Evolutionary conservation across 2,797 vertebrate genomes (phyloP).

Genomic region (Antennarius maculatus): DNA sequence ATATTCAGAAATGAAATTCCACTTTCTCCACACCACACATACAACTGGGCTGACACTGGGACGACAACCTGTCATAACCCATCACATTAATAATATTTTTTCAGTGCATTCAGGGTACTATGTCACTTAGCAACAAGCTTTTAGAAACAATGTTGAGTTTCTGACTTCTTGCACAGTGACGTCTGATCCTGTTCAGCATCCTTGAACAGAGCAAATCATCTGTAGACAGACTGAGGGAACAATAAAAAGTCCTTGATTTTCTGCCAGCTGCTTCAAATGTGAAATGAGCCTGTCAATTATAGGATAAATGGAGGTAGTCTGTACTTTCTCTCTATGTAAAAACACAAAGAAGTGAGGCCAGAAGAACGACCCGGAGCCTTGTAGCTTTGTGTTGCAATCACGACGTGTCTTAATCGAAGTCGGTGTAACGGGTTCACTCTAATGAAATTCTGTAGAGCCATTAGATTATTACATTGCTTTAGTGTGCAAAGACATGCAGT

Average conservation of each 20-base stretch:
- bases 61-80: background rate
- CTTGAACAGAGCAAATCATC: slow-evolving; percentile 2
- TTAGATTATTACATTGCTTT: slow-evolving; percentile 39
- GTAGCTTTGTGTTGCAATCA: slow-evolving; percentile 22
- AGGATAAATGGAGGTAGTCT: background rate
- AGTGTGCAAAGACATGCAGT: background rate
- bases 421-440: slow-evolving; percentile 14
- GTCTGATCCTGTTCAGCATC: slow-evolving; percentile 1
- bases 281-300: slow-evolving; percentile 24
- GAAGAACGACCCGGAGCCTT: slow-evolving; percentile 1
- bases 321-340: slow-evolving; percentile 4
- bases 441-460: slow-evolving; percentile 22
- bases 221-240: slow-evolving; percentile 4
- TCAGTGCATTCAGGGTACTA: background rate
- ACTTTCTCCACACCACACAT: background rate
- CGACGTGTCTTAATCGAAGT: slow-evolving; percentile 13
- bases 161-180: background rate
- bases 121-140: background rate
- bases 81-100: background rate
- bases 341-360: slow-evolving; percentile 11
- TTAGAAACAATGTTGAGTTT: background rate
- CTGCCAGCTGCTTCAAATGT: slow-evolving; percentile 32
- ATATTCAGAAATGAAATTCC: too few species aligned
- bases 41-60: background rate
- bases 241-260: slow-evolving; percentile 17